Evolutionary conservation across 2,113 vertebrate genomes (phyloP).

Genomic region (Genyomyrus donnyi): DNA sequence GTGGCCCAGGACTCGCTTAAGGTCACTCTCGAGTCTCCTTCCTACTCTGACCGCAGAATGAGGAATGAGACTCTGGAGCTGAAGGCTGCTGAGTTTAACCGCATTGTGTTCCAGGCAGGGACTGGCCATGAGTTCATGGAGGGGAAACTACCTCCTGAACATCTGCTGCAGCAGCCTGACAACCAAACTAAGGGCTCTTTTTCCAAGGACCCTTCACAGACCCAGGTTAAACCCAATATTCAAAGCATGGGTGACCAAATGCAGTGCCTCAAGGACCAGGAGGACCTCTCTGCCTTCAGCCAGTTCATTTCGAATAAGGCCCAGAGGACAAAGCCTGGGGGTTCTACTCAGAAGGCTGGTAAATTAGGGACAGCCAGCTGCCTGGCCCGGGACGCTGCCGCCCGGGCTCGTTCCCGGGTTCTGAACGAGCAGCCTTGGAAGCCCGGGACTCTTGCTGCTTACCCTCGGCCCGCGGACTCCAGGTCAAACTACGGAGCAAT

Average conservation of each 20-base stretch:
- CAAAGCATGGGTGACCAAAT: constrained; percentile 26
- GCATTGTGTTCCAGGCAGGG: constrained; percentile 81
- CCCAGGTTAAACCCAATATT: constrained; percentile 24
- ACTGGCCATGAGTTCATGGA: constrained; percentile 49
- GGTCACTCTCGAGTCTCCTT: constrained; percentile 33
- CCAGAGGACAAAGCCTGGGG: constrained; percentile 27
- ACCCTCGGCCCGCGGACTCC: constrained; percentile 81
- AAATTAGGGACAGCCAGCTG: constrained; percentile 21
- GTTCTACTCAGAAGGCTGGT: not conserved
- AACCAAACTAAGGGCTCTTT: constrained; percentile 22
- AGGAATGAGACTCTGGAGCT: constrained; percentile 77
- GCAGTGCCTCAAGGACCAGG: constrained; percentile 34
- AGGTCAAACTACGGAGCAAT: constrained; percentile 89
- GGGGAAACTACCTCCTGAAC: constrained; percentile 29
- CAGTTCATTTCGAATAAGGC: constrained; percentile 29
- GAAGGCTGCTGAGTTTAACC: constrained; percentile 90
- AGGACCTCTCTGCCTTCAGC: constrained; percentile 33
- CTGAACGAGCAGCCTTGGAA: constrained; percentile 78
- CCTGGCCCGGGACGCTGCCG: constrained; percentile 41
- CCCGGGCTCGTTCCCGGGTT: constrained; percentile 48
- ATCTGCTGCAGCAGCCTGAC: constrained; percentile 22
- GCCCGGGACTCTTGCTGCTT: constrained; percentile 78
- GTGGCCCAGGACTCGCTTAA: constrained; percentile 36
- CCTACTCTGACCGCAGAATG: constrained; percentile 34
- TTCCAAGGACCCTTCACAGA: constrained; percentile 31